These are phyloP conservation scores for Tangara arthus DNA, from an alignment of 2,797 vertebrate species.

Conservation along the genomic window DNA sequence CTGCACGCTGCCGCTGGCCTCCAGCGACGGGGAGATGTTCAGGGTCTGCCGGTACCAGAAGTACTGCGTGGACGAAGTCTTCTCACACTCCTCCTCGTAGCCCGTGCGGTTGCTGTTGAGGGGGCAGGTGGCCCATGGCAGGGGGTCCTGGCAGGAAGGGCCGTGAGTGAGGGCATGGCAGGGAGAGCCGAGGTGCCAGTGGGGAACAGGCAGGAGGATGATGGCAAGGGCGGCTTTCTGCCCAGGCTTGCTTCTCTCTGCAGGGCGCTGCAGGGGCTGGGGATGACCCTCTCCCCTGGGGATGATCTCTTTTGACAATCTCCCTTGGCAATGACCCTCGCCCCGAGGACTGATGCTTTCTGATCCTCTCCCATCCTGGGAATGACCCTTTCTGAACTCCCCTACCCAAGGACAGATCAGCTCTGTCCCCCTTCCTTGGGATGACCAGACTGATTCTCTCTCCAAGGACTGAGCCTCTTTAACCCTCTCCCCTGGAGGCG, in stretches of 20 bases:
- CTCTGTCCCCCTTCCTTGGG: neutral
- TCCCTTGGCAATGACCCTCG: neutral
- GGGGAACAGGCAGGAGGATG: neutral
- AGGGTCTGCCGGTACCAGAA: slow-evolving; percentile 95
- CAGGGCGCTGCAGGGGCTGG: neutral
- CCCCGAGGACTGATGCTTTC: too few relatives aligned
- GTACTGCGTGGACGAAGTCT: slow-evolving; percentile 86
- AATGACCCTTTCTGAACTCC: neutral
- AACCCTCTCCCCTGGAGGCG: too few relatives aligned
- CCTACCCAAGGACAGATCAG: neutral
- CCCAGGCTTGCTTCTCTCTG: accelerated
- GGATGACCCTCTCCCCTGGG: neutral
- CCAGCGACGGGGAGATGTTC: slow-evolving; percentile 86
- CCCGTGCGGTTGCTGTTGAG: slow-evolving; percentile 82
- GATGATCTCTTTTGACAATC: neutral
- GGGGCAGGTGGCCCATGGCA: slow-evolving; percentile 90
- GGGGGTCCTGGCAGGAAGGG: slow-evolving; percentile 73
- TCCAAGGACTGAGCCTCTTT: neutral
- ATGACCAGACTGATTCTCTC: neutral
- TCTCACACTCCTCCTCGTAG: slow-evolving; percentile 84
- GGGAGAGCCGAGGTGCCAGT: accelerated
- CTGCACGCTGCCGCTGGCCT: slow-evolving; percentile 80
- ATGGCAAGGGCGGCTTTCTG: accelerated
- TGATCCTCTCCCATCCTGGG: neutral
- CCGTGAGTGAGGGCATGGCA: accelerated